Evolutionary conservation across 2,797 vertebrate genomes (phyloP), one percentile per base, ranked within the genome.

Genomic region (Eutrigla gurnardus): DNA sequence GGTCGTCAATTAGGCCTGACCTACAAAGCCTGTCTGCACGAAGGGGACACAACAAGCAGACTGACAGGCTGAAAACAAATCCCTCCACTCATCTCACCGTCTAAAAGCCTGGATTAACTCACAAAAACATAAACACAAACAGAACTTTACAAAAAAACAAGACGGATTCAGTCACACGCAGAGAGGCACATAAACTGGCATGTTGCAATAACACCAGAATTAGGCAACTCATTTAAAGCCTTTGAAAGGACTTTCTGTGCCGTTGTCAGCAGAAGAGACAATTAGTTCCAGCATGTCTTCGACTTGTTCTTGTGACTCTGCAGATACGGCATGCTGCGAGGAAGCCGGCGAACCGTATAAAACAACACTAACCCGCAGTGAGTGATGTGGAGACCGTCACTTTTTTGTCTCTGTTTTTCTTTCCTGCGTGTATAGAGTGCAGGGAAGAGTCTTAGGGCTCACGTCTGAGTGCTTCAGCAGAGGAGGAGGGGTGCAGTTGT

Each of bases 21-120:
- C 93, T 77, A 94, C 81, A 92, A 93, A 93, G 76, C 54, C 76
- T 77, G 92, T 92, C 91, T 93, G 90, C 90, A 90, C 77, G 81
- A 76, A 76, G 71, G 77, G 81, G 79, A 77, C 76, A 77, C 82
- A 74, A 78, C 87, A 85, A 81, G 85, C 83, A 70, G 71, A 77
- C 65, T 70, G 84, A 88, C 40, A 14, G 57, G 17, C 46, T 82
- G 42, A 70, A 80, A 87, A 83, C 69, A 80, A 85, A 90, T 84
- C 82, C 73, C 69, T 76, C 52, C 60, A 53, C 65, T 86, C 78
- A 77, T 69, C 80, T 81, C 75, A 13, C 65, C 60, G 76, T 84
- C 62, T 86, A 63, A 83, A 77, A 88, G 85, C 80, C 63, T 64
- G 85, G 89, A 92, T 91, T 88, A 90, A 83, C 74, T 85, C 65